These are phyloP conservation scores for Lerema accius DNA, from an alignment of 1,140 invertebrate genomes.

Conservation along the genomic window DNA sequence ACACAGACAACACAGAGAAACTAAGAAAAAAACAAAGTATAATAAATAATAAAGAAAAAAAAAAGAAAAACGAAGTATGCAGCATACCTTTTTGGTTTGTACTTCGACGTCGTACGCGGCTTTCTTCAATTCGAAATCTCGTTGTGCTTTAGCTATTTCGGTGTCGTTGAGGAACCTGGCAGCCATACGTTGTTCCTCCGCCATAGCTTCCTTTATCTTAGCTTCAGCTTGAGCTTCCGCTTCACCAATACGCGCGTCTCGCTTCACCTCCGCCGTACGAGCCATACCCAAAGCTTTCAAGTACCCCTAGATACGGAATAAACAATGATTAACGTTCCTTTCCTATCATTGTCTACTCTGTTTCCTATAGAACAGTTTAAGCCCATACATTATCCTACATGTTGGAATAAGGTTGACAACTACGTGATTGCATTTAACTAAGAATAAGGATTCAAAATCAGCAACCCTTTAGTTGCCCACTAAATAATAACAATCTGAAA, in stretches of 20 bases:
- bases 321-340: neutral
- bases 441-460: no score
- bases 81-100: constrained; percentile 90
- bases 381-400: no score
- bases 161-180: constrained; percentile 95
- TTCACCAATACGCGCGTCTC: constrained; percentile 97
- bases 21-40: no score
- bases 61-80: no score
- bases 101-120: constrained; percentile 98
- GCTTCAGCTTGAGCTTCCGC: constrained; percentile 95
- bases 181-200: constrained; percentile 98
- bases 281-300: constrained; percentile 97
- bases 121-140: constrained; percentile 98
- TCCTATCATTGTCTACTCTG: no score
- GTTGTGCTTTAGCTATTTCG: constrained; percentile 97
- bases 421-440: no score
- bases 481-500: no score
- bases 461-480: no score
- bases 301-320: constrained; percentile 91
- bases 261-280: constrained; percentile 97
- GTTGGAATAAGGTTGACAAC: no score
- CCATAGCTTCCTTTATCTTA: constrained; percentile 95
- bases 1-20: no score
- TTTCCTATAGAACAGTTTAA: neutral
- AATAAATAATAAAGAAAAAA: no score